These are phyloP conservation scores for Pampusana beccarii DNA, from an alignment of 2,113 vertebrate species.

Conservation along the genomic window DNA sequence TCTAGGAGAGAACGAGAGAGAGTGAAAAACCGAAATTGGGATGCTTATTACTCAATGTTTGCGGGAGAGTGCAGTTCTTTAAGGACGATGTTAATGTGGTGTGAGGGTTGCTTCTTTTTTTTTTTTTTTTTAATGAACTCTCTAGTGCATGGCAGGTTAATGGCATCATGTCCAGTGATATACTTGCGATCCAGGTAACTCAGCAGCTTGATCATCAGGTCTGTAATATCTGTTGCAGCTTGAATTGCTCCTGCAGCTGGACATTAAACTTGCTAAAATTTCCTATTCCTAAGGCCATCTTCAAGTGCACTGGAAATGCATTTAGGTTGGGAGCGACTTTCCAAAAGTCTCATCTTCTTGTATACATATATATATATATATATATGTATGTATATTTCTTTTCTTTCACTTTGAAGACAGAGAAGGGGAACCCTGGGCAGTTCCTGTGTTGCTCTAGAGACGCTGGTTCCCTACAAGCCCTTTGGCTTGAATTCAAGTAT, in stretches of 20 bases:
- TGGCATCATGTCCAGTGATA: neutral
- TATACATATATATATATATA: no score
- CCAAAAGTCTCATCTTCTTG: neutral
- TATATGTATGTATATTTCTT: neutral
- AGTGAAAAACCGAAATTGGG: neutral
- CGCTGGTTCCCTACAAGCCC: neutral
- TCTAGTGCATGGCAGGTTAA: neutral
- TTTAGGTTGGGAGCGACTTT: neutral
- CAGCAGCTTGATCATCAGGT: neutral
- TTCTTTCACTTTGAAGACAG: neutral
- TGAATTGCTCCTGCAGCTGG: constrained; percentile 1
- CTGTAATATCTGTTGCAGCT: neutral
- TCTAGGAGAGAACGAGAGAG: neutral
- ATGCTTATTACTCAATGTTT: constrained; percentile 2
- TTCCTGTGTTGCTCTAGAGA: neutral
- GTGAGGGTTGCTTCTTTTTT: neutral
- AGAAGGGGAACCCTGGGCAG: neutral
- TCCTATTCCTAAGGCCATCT: neutral
- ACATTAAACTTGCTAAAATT: neutral
- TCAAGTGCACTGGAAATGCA: neutral
- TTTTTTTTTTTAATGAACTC: neutral
- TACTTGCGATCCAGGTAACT: neutral
- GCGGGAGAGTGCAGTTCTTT: constrained; percentile 3
- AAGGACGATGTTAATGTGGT: neutral
- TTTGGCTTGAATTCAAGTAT: neutral